Percentiles rank a stretch among this genome's conserved stretches.
Evolutionary conservation across 2,888 invertebrate species (phyloP).

Genomic region (Autographa gamma): DNA sequence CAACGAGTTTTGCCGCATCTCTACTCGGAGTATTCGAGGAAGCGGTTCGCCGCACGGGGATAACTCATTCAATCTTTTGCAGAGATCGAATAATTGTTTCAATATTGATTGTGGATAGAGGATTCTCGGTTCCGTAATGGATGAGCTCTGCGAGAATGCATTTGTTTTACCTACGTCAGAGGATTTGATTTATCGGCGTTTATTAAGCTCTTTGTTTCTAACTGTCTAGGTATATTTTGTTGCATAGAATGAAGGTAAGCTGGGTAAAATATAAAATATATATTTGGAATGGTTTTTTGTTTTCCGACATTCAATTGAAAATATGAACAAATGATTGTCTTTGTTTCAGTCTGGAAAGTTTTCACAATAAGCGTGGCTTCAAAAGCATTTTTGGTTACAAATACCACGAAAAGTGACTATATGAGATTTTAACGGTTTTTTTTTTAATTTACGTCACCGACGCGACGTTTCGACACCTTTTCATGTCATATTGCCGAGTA

Average conservation of each 20-base stretch:
- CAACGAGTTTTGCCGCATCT: neutral
- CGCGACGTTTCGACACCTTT: too few relatives aligned
- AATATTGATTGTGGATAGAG: conserved; percentile 4
- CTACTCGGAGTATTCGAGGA: neutral
- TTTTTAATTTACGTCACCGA: too few relatives aligned
- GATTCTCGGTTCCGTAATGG: conserved; percentile 4
- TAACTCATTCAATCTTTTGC: neutral
- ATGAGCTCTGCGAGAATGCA: neutral
- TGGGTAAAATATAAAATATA: neutral
- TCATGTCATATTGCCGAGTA: too few relatives aligned
- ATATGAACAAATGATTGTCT: too few relatives aligned
- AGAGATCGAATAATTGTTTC: conserved; percentile 1
- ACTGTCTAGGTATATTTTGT: neutral
- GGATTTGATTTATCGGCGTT: neutral
- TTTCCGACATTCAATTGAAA: too few relatives aligned
- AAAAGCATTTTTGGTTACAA: too few relatives aligned
- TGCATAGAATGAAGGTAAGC: neutral
- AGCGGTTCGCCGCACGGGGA: conserved; percentile 1
- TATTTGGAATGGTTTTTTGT: too few relatives aligned
- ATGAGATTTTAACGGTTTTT: too few relatives aligned
- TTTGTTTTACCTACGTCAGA: neutral
- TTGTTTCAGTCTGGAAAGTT: too few relatives aligned
- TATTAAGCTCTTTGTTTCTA: neutral
- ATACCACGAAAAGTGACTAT: too few relatives aligned
- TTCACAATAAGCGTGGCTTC: too few relatives aligned